Base-by-base conservation (phyloP, 2,888 invertebrate species). In the Athalia cordata region DNA sequence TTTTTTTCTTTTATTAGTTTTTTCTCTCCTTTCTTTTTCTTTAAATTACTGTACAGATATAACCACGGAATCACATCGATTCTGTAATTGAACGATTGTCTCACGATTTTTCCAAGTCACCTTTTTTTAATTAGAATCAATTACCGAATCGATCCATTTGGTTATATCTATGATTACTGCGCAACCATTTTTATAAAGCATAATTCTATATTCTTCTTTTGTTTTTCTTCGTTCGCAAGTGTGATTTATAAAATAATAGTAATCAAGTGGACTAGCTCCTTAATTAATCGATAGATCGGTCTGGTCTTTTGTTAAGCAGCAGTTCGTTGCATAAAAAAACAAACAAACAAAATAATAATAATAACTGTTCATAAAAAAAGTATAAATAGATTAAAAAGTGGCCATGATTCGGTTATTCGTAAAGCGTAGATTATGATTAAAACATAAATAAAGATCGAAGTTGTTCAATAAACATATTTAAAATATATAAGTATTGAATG, bases 1-100 rank as follows among this genome's bases (percentile, higher is more conserved):
- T 8, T 8, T n/a, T 9, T 43, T 8, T n/a, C 5, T 43, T 47
- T 43, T 52, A 5, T 64, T 78, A 52, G n/a, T 57, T 29, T 66
- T 74, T 70, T 49, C 15, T 49, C 65, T 74, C 83, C 29, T 45
- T 55, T 57, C 45, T 52, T 57, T 45, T 7, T 47, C 11, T 15
- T 8, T 50, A 9, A 49, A 49, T 62, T 62, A 62, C 50, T 15
- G 49, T 64, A 50, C 49, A 57, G 72, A 72, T 72, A 62, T 75
- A 74, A 74, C 74, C 74, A 61, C 13, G 29, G 29, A 29, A 15
- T 29, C 47, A 49, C 74, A 13, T 47, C 15, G 8, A 74, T 49
- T 59, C 29, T 49, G 47, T 61, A 74, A 61, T 29, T 15, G n/a
- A 57, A 70, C 55, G 43, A 70, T 70, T 47, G 49, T 7, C 11